Conservation (phyloP, 1,140 invertebrate species). For the Bombyx mori region ASM3026992v2 NC_085110.1:4566501-4567000, state of each 20-base stretch:
- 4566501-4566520: constrained; percentile 24
- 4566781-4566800: constrained; percentile 13
- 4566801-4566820: constrained; percentile 31
- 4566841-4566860: constrained; percentile 61
- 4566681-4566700: background rate
- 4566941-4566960: constrained; percentile 41
- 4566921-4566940: constrained; percentile 66
- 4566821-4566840: constrained; percentile 29
- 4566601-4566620: constrained; percentile 17
- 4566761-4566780: background rate
- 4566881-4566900: constrained; percentile 57
- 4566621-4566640: constrained; percentile 16
- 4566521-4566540: constrained; percentile 20
- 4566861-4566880: constrained; percentile 51
- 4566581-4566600: constrained; percentile 10
- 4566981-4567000: constrained; percentile 50
- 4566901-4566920: constrained; percentile 48
- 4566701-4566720: background rate
- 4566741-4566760: no score
- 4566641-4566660: background rate
- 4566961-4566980: constrained; percentile 65
- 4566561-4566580: constrained; percentile 10
- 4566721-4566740: no score
- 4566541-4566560: constrained; percentile 17
- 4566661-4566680: constrained; percentile 4